phyloP scores from a whole-genome alignment of 1,140 invertebrate genomes.

The Pseudomyrmex gracilis region DNA sequence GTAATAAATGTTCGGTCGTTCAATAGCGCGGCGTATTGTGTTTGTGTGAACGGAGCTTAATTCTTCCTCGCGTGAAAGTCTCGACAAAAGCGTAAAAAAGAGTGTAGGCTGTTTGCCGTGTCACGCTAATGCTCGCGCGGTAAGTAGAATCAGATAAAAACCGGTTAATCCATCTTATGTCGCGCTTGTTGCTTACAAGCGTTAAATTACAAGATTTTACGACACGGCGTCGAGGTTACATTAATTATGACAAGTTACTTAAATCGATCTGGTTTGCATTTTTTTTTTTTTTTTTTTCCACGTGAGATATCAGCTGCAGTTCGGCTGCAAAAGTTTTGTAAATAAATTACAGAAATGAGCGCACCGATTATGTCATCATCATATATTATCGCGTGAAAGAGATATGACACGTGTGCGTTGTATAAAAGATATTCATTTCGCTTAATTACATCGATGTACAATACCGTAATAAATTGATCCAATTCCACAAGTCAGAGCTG shows the following conservation, averaged over 20 bases:
- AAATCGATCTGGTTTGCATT: not conserved
- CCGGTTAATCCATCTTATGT: slow-evolving; percentile 54
- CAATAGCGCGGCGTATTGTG: slow-evolving; percentile 4
- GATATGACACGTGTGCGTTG: too few species aligned
- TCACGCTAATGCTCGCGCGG: slow-evolving; percentile 57
- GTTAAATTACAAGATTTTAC: slow-evolving; percentile 59
- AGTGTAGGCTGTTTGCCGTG: slow-evolving; percentile 43
- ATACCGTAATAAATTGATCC: not conserved
- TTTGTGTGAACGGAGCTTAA: slow-evolving; percentile 33
- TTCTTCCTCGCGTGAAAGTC: slow-evolving; percentile 55
- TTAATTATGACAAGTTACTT: slow-evolving; percentile 47
- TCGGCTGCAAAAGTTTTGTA: too few species aligned
- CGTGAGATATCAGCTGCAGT: not conserved
- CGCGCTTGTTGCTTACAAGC: slow-evolving; percentile 41
- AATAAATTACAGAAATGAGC: not conserved
- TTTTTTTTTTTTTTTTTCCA: not conserved
- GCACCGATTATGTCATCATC: not conserved
- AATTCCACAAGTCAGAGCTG: not conserved
- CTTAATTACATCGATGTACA: not conserved
- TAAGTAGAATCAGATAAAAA: slow-evolving; percentile 59
- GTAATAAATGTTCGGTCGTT: not conserved
- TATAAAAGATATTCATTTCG: not conserved
- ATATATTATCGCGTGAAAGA: not conserved
- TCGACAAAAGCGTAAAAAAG: slow-evolving; percentile 46
- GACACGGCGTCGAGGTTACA: slow-evolving; percentile 11